Base-by-base conservation (phyloP, 1,140 invertebrate species). In the Pseudomyrmex pallidus region DNA sequence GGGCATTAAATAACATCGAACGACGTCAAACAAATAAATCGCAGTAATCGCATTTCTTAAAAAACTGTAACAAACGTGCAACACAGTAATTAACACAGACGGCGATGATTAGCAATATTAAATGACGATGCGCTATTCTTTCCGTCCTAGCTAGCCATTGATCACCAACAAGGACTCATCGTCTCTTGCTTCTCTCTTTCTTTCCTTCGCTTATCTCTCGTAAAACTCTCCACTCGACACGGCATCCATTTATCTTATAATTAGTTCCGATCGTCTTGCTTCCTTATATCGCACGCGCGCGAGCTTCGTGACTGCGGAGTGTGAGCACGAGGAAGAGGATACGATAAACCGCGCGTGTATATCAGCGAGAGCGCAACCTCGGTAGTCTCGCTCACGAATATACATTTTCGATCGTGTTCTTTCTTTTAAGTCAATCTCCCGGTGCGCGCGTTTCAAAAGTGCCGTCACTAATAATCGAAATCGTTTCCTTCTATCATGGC, bases 161-260 rank as follows among this genome's bases (percentile, higher is more conserved):
- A 88, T 88, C 87, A 74, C 82, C 86, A 66, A 87, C 82, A 84
- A 82, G 72, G 44, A 86, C 63, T 66, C 46, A 56, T 52, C 50
- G 59, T 17, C 54, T 57, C 22, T 22, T 66, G n/a, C 61, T 17
- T 59, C 74, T 84, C 78, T 68, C 63, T 82, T 68, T 73, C 56
- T 76, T 73, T 73, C 50, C 56, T 59, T 82, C 74, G 86, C 87
- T 89, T 84, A 88, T 84, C 87, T 89, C 61, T 13, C 59, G 10
- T 20, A 57, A 22, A 22, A 74, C 52, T 83, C 63, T 76, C 50
- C 13, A 63, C 66, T 61, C 59, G 70, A 59, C 77, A 68, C 63
- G 78, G 44, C n/a, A 77, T 84, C 68, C 88, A 84, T 89, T 88
- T 84, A 88, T 89, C 87, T 89, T 88, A 76, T 74, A 88, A 89